Conservation (phyloP, 2,888 invertebrate species). For the Polydrusus cervinus region DNA sequence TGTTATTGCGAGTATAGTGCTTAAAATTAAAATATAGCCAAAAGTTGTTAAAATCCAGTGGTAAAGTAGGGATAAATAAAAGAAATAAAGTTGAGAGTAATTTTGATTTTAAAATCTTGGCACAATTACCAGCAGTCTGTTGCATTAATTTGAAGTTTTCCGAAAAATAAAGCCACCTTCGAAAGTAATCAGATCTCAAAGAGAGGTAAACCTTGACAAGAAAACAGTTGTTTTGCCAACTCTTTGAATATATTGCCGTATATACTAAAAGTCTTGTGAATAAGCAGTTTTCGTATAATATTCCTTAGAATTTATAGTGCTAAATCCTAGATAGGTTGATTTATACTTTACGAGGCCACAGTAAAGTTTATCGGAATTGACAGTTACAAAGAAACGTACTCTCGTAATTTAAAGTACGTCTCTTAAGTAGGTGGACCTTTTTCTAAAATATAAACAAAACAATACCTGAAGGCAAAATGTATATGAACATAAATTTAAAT, state of each 20-base stretch:
- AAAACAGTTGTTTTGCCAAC: slow-evolving; percentile 51
- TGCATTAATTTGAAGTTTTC: slow-evolving; percentile 25
- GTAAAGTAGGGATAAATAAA: no score
- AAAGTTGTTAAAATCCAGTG: no score
- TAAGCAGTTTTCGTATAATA: slow-evolving; percentile 51
- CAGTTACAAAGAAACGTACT: slow-evolving; percentile 48
- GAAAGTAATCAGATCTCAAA: slow-evolving; percentile 24
- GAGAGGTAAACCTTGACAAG: slow-evolving; percentile 33
- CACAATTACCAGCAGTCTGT: slow-evolving; percentile 18
- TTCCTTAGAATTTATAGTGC: slow-evolving; percentile 48
- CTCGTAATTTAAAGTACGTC: slow-evolving; percentile 44
- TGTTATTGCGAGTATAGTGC: no score
- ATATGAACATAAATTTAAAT: no score
- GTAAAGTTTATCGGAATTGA: slow-evolving; percentile 51
- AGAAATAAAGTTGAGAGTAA: no score
- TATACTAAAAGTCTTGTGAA: slow-evolving; percentile 43
- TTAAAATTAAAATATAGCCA: no score
- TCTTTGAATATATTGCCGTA: slow-evolving; percentile 45
- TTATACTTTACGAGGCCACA: slow-evolving; percentile 49
- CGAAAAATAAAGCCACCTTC: slow-evolving; percentile 16
- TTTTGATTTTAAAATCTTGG: slow-evolving; percentile 4
- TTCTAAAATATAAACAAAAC: no score
- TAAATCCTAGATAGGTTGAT: slow-evolving; percentile 50
- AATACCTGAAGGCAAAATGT: no score
- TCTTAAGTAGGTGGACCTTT: background rate